These are phyloP conservation scores for Popillia japonica DNA, from an alignment of 1,140 invertebrate genomes.

Conservation along the genomic window DNA sequence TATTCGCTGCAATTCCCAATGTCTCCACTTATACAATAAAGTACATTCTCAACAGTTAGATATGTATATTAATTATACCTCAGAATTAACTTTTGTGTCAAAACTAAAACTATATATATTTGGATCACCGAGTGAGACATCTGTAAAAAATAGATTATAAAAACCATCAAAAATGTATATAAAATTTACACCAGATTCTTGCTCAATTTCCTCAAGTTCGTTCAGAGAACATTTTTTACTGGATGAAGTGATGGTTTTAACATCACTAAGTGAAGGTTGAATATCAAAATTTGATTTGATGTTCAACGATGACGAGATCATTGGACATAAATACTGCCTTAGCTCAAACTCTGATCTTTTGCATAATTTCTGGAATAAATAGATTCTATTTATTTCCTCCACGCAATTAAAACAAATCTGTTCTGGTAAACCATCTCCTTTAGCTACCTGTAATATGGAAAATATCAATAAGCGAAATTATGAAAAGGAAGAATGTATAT, in stretches of 20 bases:
- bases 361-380: slow-evolving; percentile 51
- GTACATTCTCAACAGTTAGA: no score
- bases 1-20: no score
- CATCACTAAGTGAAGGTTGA: neutral
- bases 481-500: neutral
- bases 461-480: neutral
- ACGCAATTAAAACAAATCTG: slow-evolving; percentile 51
- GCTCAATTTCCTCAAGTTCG: neutral
- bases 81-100: no score
- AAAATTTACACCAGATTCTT: neutral
- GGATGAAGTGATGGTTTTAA: no score
- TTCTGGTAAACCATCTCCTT: slow-evolving; percentile 52
- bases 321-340: slow-evolving; percentile 32
- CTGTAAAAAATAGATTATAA: neutral
- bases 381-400: slow-evolving; percentile 45
- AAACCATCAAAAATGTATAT: neutral
- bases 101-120: no score
- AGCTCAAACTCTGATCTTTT: slow-evolving; percentile 49
- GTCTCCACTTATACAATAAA: no score
- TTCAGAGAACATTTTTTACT: neutral
- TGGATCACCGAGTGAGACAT: neutral
- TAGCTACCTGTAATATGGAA: slow-evolving; percentile 43
- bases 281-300: neutral
- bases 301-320: neutral
- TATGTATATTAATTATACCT: neutral